Base-by-base conservation (phyloP, 2,797 vertebrate species). In the Sebastes itinus region DNA sequence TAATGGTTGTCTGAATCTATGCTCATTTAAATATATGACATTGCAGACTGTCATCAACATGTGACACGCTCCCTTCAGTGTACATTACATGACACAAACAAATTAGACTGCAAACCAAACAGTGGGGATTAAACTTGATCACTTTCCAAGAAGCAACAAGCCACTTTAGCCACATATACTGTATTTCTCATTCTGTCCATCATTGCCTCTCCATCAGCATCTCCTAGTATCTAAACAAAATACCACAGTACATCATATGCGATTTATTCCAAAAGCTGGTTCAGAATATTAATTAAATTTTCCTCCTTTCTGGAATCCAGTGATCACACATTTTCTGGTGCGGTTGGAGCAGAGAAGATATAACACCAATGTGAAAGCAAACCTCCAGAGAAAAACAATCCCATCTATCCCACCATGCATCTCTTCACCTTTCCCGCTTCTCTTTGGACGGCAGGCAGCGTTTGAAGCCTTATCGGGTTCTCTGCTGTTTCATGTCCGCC, bases 401-500 rank as follows among this genome's bases (percentile, higher is more conserved):
- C 89, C 71, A 73, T 82, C 92, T 93, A 94, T 94, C 87, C 89
- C 88, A 76, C 78, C 72, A 85, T 91, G 91, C 89, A 94, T 93
- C 92, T 92, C 88, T 84, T 93, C 92, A 93, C 93, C 92, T 94
- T 95, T 94, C 79, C 88, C n/a, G 87, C 84, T 87, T 92, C 87
- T 92, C 92, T 93, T 90, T 93, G 88, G 93, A 92, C 73, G 88
- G 73, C 82, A 86, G 78, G 88, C 77, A 28, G 80, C 42, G 88
- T 96, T 95, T 96, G 95, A 96, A 96, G 94, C 87, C 87, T 94
- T 95, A 96, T 96, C 94, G 81, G 78, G 84, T 87, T 87, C 80
- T 90, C 88, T 72, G 82, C 88, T 77, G 87, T 96, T 96, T 96
- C 92, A 96, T 95, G 94, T 95, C 73, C 62, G 69, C 91, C 94